Percentiles rank a stretch among this genome's conserved stretches.
These are phyloP conservation scores for Etheostoma nigrum DNA, from an alignment of 2,797 vertebrate genomes.

Conservation along the genomic window DNA sequence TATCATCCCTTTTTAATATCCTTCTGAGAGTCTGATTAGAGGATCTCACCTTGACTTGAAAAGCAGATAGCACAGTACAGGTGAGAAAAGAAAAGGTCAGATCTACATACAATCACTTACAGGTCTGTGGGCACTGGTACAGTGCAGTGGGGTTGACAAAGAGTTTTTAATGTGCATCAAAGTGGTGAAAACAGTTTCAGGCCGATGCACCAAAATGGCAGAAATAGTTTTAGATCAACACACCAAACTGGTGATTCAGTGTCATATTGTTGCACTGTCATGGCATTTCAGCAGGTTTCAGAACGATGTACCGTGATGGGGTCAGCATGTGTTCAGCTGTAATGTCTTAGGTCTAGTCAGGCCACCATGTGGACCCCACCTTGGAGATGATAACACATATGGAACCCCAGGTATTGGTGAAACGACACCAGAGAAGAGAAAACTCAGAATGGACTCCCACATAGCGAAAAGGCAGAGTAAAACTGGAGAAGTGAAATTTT, in stretches of 20 bases:
- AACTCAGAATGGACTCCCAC: constrained; percentile 46
- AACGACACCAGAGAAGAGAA: constrained; percentile 58
- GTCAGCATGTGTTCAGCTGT: constrained; percentile 50
- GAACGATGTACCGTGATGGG: constrained; percentile 71
- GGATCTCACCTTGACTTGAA: constrained; percentile 85
- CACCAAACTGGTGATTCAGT: constrained; percentile 66
- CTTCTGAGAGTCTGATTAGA: constrained; percentile 85
- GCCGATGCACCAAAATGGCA: constrained; percentile 76
- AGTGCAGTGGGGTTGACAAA: constrained; percentile 91
- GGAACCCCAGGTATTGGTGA: constrained; percentile 57
- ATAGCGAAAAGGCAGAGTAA: constrained; percentile 70
- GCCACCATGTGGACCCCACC: constrained; percentile 60
- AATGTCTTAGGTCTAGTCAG: constrained; percentile 66
- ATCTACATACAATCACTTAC: constrained; percentile 94
- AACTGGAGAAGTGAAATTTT: constrained; percentile 62
- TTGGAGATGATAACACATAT: constrained; percentile 60
- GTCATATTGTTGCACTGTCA: constrained; percentile 67
- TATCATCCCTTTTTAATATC: constrained; percentile 64
- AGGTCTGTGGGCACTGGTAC: constrained; percentile 95
- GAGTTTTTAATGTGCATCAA: constrained; percentile 89
- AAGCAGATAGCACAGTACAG: constrained; percentile 91
- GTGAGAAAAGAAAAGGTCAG: constrained; percentile 87
- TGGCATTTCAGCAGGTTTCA: constrained; percentile 61
- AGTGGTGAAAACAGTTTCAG: constrained; percentile 77
- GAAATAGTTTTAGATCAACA: constrained; percentile 65